A percentile compares a stretch with the other conserved stretches of the same genome.
phyloP scores from a whole-genome alignment of 2,888 invertebrate genomes.

The Heterodera filipjevi region DNA sequence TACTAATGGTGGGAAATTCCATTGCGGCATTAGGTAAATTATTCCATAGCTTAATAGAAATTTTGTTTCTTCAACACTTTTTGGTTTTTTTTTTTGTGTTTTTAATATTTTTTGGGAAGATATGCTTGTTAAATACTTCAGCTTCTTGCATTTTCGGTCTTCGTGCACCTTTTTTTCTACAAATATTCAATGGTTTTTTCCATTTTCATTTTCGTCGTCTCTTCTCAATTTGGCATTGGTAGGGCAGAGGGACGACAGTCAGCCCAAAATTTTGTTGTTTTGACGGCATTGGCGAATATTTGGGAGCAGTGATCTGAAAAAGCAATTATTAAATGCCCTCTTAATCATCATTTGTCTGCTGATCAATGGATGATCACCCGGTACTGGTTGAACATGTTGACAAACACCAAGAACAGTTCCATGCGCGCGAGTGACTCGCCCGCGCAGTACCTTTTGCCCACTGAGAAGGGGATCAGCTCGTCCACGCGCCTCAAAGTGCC shows the following conservation, averaged over 20 bases:
- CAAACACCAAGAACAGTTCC: slow-evolving; percentile 25
- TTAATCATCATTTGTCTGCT: background rate
- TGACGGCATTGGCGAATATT: slow-evolving; percentile 22
- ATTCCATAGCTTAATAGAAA: too few species aligned
- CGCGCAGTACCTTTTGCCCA: slow-evolving; percentile 28
- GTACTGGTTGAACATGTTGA: slow-evolving; percentile 26
- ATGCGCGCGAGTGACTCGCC: slow-evolving; percentile 24
- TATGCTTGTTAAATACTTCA: too few species aligned
- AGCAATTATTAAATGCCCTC: background rate
- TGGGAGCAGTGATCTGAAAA: slow-evolving; percentile 23
- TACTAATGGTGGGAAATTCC: too few species aligned
- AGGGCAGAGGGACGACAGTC: slow-evolving; percentile 21
- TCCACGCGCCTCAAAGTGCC: slow-evolving; percentile 19
- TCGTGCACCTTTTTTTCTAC: background rate
- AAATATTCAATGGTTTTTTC: background rate
- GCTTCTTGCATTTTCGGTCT: too few species aligned
- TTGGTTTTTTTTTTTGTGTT: too few species aligned
- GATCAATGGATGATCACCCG: background rate
- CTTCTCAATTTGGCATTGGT: slow-evolving; percentile 26
- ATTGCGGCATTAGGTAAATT: too few species aligned
- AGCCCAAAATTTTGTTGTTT: slow-evolving; percentile 27
- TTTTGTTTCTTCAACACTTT: too few species aligned
- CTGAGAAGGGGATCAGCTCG: slow-evolving; percentile 28
- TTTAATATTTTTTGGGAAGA: too few species aligned
- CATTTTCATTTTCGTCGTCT: background rate